phyloP scores from a whole-genome alignment of 2,113 vertebrate species.

The Solenodon paradoxus region DNA sequence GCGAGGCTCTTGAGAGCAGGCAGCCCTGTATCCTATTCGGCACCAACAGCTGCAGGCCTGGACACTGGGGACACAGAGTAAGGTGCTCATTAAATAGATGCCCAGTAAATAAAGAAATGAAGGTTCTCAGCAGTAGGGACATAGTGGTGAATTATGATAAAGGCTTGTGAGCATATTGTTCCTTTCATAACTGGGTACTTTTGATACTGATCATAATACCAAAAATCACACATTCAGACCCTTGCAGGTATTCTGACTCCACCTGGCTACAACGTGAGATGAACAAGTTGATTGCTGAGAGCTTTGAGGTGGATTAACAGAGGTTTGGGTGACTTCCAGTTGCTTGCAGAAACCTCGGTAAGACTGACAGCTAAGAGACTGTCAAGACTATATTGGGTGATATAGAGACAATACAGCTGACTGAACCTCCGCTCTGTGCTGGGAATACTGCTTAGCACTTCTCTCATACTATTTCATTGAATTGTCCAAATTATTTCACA shows the following conservation, averaged over 20 bases:
- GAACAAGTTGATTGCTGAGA: not conserved
- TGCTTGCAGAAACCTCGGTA: not conserved
- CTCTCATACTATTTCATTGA: not conserved
- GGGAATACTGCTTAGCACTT: not conserved
- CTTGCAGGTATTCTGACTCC: not conserved
- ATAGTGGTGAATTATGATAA: not conserved
- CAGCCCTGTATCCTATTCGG: not conserved
- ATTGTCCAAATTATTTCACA: not conserved
- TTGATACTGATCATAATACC: not conserved
- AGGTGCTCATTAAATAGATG: not conserved
- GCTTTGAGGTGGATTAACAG: not conserved
- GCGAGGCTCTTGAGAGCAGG: not conserved
- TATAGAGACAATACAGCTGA: not conserved
- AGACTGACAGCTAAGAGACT: not conserved
- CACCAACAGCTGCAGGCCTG: not conserved
- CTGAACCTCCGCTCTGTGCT: not conserved
- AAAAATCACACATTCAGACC: not conserved
- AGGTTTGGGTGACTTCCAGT: not conserved
- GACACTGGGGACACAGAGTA: not conserved
- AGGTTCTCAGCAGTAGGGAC: not conserved
- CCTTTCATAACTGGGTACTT: not conserved
- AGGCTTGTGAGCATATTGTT: not conserved
- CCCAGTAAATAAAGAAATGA: not conserved
- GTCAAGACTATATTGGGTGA: not conserved
- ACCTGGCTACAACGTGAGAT: not conserved